A percentile compares a stretch with the other conserved stretches of the same genome.
Conservation (phyloP, 2,797 vertebrate genomes). For the Anas acuta region DNA sequence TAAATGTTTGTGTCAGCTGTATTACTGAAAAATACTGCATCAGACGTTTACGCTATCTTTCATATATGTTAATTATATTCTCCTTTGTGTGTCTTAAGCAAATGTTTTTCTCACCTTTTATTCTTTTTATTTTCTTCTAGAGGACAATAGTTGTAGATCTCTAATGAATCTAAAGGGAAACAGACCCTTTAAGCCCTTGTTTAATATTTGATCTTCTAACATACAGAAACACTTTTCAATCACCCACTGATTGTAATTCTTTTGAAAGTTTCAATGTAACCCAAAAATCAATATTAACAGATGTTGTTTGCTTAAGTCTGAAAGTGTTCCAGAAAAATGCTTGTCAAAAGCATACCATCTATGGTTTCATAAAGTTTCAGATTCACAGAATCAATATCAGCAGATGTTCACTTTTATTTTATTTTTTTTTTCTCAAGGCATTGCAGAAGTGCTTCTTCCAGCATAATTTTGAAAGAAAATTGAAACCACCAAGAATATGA, state of each 20-base stretch:
- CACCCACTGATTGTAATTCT: conserved; percentile 50
- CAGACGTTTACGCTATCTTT: neutral
- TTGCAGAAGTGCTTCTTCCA: conserved; percentile 64
- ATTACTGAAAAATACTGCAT: neutral
- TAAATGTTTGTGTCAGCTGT: neutral
- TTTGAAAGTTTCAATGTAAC: conserved; percentile 55
- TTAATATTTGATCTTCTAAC: conserved; percentile 36
- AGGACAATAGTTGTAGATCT: neutral
- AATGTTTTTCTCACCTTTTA: neutral
- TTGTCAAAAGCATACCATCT: conserved; percentile 66
- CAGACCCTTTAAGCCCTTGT: conserved; percentile 1
- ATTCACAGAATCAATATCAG: conserved; percentile 74
- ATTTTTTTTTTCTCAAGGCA: conserved; percentile 68
- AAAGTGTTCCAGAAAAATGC: conserved; percentile 71
- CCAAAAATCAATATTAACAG: conserved; percentile 76
- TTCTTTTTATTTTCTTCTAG: neutral
- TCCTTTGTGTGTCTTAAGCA: neutral
- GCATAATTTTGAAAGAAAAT: conserved; percentile 58
- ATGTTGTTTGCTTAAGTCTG: conserved; percentile 77
- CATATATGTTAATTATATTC: neutral
- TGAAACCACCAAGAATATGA: conserved; percentile 25
- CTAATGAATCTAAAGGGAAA: conserved; percentile 7
- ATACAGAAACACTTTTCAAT: conserved; percentile 48
- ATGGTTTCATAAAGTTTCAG: conserved; percentile 73
- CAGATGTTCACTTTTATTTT: conserved; percentile 74